Percentiles rank a stretch among this genome's conserved stretches.
These are phyloP conservation scores for Urophycis tenuis DNA, from an alignment of 2,797 vertebrate genomes.

Conservation along the genomic window DNA sequence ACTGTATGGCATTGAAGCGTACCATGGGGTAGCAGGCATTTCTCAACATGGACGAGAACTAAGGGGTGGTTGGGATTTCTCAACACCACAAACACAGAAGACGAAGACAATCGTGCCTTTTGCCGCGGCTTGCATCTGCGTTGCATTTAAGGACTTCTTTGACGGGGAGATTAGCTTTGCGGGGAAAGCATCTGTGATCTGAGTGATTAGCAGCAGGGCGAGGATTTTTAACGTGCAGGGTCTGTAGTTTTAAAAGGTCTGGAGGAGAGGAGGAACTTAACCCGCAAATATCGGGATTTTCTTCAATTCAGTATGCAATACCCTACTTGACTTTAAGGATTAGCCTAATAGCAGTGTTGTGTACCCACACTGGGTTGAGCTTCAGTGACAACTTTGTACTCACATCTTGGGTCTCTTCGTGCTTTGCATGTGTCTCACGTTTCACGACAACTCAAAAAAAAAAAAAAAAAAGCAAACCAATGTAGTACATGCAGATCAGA, in stretches of 20 bases:
- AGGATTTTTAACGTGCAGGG: neutral
- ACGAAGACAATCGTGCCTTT: constrained; percentile 5
- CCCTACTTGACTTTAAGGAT: neutral
- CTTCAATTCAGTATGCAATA: neutral
- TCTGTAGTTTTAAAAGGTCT: neutral
- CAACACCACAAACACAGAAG: neutral
- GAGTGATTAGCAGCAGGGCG: neutral
- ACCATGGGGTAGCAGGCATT: neutral
- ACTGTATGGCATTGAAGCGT: neutral
- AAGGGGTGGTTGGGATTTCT: neutral
- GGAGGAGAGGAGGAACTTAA: neutral
- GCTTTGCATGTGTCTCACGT: neutral
- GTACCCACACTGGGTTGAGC: neutral
- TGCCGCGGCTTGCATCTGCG: constrained; percentile 44
- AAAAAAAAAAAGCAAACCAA: neutral
- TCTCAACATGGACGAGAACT: neutral
- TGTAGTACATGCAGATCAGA: neutral
- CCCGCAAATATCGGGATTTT: neutral
- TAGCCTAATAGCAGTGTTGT: neutral
- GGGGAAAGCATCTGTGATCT: constrained; percentile 1
- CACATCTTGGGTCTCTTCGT: neutral
- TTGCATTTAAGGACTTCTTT: constrained; percentile 24
- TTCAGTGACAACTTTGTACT: neutral
- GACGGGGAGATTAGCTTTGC: neutral
- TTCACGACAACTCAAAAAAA: neutral